Evolutionary conservation across 2,888 invertebrate genomes (phyloP), one percentile per base, ranked within the genome.

Genomic region (Zaprionus lineosus): DNA sequence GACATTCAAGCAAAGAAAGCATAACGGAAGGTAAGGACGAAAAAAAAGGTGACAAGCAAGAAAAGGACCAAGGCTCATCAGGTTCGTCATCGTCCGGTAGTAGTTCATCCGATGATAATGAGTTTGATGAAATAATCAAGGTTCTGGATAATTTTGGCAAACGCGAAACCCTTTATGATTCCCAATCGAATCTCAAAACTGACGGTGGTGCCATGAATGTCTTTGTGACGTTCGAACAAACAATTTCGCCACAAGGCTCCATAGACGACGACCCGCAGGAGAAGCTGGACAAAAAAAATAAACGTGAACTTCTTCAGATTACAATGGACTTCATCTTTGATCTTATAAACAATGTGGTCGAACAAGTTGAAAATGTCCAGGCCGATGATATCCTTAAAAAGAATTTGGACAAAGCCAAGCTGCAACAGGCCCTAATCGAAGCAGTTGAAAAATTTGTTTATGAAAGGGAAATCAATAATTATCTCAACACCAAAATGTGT

Each of bases 371-470:
- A 26, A 26, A 53, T 8, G 6, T 55, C 0, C 55, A 55, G 12
- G 50, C 57, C 0, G 62, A 76, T 3, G 31, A 28, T 2, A 2
- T 51, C 0, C 43, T 87, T 0, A 59, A 74, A 2, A 21, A 51
- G 1, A 75, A 65, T 11, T 57, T 87, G 0, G 76, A 88, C 36
- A 87, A 85, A 37, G 7, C 2, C 0, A 75, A 76, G 24, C 29
- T 89, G 0, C 6, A 60, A 0, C 0, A 12, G 0, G 53, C 34
- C 1, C 16, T 89, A 0, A 8, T 15, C 0, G 41, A 43, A 0
- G 0, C 67, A 3, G 15, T 9, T 1, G 9, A 64, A 0, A 33
- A 55, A 0, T 62, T 46, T 6, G 0, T 9, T 0, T 1, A 1
- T 0, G 62, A 67, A 28, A 59, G 7, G 3, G 37, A 50, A 1